phyloP scores from a whole-genome alignment of 2,113 vertebrate species.

The Chaetodon trifascialis region DNA sequence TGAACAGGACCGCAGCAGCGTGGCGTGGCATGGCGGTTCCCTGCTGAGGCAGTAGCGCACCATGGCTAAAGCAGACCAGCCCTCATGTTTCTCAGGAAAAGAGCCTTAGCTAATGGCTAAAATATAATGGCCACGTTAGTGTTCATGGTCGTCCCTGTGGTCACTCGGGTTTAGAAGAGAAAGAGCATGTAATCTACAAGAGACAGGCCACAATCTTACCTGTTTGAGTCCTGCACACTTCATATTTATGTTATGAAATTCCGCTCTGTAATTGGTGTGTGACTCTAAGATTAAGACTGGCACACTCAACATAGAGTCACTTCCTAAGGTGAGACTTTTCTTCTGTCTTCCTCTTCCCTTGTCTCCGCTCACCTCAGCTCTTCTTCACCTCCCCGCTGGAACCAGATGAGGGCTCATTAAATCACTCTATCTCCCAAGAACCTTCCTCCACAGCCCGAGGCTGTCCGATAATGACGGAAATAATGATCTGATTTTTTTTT shows the following conservation, averaged over 20 bases:
- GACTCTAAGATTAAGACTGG: background rate
- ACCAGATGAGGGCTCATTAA: slow-evolving; percentile 20
- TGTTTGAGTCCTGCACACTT: background rate
- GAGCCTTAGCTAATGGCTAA: background rate
- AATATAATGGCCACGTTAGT: background rate
- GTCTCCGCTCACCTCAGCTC: background rate
- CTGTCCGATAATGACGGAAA: background rate
- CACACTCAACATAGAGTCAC: background rate
- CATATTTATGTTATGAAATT: background rate
- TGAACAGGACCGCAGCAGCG: background rate
- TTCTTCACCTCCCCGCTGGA: slow-evolving; percentile 8
- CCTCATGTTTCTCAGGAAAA: background rate
- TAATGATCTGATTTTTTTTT: slow-evolving; percentile 6
- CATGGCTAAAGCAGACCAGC: too few relatives aligned
- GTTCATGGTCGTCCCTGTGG: background rate
- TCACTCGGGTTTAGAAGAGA: background rate
- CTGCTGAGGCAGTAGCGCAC: background rate
- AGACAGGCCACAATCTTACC: background rate
- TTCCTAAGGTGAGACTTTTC: slow-evolving; percentile 4
- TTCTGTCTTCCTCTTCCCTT: background rate
- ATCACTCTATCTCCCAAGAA: slow-evolving; percentile 6
- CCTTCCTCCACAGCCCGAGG: slow-evolving; percentile 7
- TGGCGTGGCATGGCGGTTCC: too few relatives aligned
- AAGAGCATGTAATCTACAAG: background rate
- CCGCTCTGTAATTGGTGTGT: background rate